A percentile compares a stretch with the other conserved stretches of the same genome.
Conservation (phyloP, 2,888 invertebrate species). For the Prosopocoilus inquinatus region DNA sequence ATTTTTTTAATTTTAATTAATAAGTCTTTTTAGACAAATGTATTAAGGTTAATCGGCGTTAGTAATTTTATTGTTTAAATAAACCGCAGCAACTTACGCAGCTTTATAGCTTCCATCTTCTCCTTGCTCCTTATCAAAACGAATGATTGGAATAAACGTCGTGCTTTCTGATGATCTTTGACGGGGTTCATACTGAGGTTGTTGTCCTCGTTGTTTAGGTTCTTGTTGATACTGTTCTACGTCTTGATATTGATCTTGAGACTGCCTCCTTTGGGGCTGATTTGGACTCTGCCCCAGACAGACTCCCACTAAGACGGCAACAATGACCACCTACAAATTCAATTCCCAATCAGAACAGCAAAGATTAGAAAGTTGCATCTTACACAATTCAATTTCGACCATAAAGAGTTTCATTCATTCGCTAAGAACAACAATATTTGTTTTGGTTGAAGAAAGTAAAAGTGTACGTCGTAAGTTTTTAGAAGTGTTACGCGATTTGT, state of each 20-base stretch:
- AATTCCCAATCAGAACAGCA: background rate
- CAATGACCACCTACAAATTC: conserved; percentile 20
- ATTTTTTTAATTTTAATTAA: too few species aligned
- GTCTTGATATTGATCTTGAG: conserved; percentile 29
- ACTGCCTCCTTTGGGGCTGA: conserved; percentile 27
- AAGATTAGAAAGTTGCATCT: too few species aligned
- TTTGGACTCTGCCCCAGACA: conserved; percentile 27
- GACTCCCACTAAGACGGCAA: conserved; percentile 21
- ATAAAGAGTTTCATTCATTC: too few species aligned
- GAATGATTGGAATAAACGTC: conserved; percentile 78
- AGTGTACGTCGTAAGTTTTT: too few species aligned
- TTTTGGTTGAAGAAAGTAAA: too few species aligned
- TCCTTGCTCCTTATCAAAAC: conserved; percentile 80
- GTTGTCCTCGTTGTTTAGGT: conserved; percentile 26
- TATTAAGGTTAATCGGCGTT: too few species aligned
- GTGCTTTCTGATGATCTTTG: conserved; percentile 56
- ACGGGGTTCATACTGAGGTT: conserved; percentile 48
- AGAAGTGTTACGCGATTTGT: too few species aligned
- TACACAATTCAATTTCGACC: too few species aligned
- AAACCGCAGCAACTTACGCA: conserved; percentile 63
- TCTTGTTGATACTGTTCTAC: conserved; percentile 31
- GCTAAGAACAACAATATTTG: too few species aligned
- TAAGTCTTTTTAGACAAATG: too few species aligned
- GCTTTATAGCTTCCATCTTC: conserved; percentile 82
- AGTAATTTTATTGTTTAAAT: too few species aligned